These are phyloP conservation scores for Pterois miles DNA, from an alignment of 2,797 vertebrate species.

Conservation along the genomic window DNA sequence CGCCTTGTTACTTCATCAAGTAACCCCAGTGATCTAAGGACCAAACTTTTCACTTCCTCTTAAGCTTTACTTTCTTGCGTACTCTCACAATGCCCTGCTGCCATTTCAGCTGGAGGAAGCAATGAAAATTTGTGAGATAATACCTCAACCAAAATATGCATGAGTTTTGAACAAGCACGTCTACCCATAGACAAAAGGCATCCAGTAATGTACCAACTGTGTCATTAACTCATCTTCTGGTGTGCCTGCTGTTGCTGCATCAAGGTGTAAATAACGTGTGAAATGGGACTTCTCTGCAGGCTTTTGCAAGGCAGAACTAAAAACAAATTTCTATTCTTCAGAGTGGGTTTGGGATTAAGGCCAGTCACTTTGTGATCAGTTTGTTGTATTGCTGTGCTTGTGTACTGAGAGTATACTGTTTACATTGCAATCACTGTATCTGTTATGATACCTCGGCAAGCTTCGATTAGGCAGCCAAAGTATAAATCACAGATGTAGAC, in stretches of 20 bases:
- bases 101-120: slow-evolving; percentile 2
- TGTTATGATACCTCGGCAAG: not conserved
- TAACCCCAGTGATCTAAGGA: not conserved
- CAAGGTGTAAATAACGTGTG: slow-evolving; percentile 8
- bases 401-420: not conserved
- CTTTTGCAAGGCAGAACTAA: not conserved
- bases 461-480: slow-evolving; percentile 35
- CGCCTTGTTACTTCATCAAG: not conserved
- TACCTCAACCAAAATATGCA: not conserved
- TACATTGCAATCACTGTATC: not conserved
- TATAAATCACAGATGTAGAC: slow-evolving; percentile 20
- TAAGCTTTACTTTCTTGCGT: not conserved
- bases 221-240: slow-evolving; percentile 14
- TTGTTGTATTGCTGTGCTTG: not conserved
- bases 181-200: slow-evolving; percentile 10
- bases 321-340: slow-evolving; percentile 8
- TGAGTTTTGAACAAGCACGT: not conserved
- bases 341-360: not conserved
- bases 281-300: not conserved
- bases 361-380: slow-evolving; percentile 11
- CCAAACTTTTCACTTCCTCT: not conserved
- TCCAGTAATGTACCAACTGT: not conserved
- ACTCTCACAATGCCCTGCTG: not conserved
- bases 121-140: slow-evolving; percentile 4
- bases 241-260: not conserved